A percentile compares a stretch with the other conserved stretches of the same genome.
Evolutionary conservation across 2,797 vertebrate genomes (phyloP).

Genomic region (Novumbra hubbsi): DNA sequence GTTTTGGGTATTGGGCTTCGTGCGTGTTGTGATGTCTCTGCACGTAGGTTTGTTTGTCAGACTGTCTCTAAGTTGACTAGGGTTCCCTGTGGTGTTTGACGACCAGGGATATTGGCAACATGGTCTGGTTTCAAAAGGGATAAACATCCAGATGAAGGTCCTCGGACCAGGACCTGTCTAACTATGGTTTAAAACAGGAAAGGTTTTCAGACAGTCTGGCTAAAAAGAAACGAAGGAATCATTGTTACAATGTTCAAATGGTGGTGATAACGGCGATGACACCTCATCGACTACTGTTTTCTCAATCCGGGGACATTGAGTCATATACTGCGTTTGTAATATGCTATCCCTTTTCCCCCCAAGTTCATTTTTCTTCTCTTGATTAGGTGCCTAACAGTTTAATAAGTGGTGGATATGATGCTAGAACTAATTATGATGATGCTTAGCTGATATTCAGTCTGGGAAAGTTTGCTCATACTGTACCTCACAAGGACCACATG

Average conservation of each 20-base stretch:
- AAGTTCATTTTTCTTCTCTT: not conserved
- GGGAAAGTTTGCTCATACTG: not conserved
- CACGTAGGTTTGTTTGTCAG: not conserved
- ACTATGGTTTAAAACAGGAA: not conserved
- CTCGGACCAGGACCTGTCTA: too few species aligned
- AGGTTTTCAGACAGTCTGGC: not conserved
- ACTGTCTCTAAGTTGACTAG: not conserved
- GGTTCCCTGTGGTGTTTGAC: not conserved
- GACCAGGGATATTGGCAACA: not conserved
- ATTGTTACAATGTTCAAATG: not conserved
- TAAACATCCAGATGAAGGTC: too few species aligned
- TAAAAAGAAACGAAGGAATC: not conserved
- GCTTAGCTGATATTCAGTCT: not conserved
- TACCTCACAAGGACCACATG: constrained; percentile 11
- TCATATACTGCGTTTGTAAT: not conserved
- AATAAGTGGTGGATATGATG: not conserved
- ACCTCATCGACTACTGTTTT: not conserved
- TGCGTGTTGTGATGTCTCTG: not conserved
- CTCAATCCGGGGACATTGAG: not conserved
- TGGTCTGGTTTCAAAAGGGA: not conserved
- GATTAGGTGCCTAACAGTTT: constrained; percentile 2
- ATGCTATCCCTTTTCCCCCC: not conserved
- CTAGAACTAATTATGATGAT: not conserved
- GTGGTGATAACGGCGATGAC: not conserved
- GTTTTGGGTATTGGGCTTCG: not conserved